Evolutionary conservation across 2,797 vertebrate genomes (phyloP), one percentile per base, ranked within the genome.

Genomic region (Neostethus bicornis): DNA sequence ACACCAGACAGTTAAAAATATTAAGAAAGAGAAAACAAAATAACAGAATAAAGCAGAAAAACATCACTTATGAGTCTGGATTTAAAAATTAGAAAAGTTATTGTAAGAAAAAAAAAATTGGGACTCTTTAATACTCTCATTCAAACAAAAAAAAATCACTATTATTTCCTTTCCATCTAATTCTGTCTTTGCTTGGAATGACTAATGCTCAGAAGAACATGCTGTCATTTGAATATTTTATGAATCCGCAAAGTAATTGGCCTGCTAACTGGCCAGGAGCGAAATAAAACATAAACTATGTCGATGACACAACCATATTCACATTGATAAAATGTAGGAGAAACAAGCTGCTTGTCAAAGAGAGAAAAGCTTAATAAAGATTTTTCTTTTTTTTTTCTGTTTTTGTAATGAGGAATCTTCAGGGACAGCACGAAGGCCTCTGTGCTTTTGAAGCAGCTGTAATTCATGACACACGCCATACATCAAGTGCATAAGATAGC

Each of bases 401-500:
- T 85, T 85, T 94, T 92, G 91, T 94, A 94, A 93, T 91, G 79
- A 92, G 91, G 93, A 93, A 94, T 96, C 95, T 97, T 95, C 90
- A 91, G 93, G 93, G 93, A 94, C 92, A 86, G 81, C 67, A 51
- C 85, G 93, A 91, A 91, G 91, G 85, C 89, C 89, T 92, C 92
- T 90, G 91, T 92, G 92, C 92, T 94, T 96, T 95, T 92, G 93
- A 96, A 96, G 93, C 94, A 94, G 93, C 94, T 94, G 92, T 97
- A 96, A 96, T 96, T 96, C 94, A 94, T 97, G 96, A 97, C 95
- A 96, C 95, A 93, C 92, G 91, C 95, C 93, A 97, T 97, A 96
- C 95, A 97, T 98, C 96, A 99, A 96, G 93, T 93, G 93, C 92
- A 91, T 94, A 93, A 93, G 93, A 96, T 96, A 96, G 94, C 93